Evolutionary conservation across 1,140 invertebrate species (phyloP).

Genomic region (Calycopis cecrops): DNA sequence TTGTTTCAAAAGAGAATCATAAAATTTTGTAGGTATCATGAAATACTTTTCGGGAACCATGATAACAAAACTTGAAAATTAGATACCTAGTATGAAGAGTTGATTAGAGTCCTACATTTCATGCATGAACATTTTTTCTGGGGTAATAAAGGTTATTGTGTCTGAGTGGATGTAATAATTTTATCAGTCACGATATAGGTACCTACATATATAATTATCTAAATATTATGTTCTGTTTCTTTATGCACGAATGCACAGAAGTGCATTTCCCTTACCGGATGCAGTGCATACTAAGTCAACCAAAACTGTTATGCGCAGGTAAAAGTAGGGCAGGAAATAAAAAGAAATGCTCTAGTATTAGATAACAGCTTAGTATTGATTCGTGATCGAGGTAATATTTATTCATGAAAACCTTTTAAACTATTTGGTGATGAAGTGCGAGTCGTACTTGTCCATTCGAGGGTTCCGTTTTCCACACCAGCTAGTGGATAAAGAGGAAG

Average conservation of each 20-base stretch:
- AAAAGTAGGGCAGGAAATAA: conserved; percentile 9
- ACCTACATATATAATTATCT: background rate
- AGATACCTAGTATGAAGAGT: background rate
- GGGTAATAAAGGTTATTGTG: background rate
- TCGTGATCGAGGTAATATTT: too few species aligned
- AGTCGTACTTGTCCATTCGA: too few species aligned
- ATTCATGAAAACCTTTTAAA: too few species aligned
- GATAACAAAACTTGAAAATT: background rate
- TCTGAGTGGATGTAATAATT: background rate
- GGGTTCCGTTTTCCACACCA: too few species aligned
- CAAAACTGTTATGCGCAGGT: conserved; percentile 11
- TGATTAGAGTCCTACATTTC: background rate
- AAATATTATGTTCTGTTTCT: conserved; percentile 2
- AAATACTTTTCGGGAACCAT: too few species aligned
- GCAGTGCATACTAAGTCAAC: conserved; percentile 8
- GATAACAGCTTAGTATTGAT: background rate
- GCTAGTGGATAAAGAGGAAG: too few species aligned
- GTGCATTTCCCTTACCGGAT: conserved; percentile 16
- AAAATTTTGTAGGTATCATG: too few species aligned
- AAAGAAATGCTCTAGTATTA: conserved; percentile 9
- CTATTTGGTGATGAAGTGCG: too few species aligned
- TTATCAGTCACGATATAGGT: background rate
- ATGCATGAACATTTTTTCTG: background rate
- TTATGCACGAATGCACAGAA: conserved; percentile 13
- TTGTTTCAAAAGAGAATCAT: too few species aligned